These are phyloP conservation scores for Hozukius guyotensis DNA, from an alignment of 2,797 vertebrate genomes.

Conservation along the genomic window DNA sequence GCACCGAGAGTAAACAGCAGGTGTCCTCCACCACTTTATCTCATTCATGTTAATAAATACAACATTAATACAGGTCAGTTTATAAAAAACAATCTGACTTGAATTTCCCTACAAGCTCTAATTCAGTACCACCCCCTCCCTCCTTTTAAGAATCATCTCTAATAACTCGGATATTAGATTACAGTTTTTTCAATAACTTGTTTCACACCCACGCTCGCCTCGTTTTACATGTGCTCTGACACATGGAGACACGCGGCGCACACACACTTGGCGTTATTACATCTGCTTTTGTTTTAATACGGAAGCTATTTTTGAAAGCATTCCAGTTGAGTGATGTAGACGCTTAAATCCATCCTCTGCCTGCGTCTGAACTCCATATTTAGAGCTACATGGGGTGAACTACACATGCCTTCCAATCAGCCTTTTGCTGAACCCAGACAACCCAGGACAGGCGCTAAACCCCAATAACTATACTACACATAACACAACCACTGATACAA, in stretches of 20 bases:
- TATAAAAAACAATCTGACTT: not conserved
- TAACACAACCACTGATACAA: not conserved
- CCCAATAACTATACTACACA: not conserved
- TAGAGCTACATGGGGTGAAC: conserved; percentile 79
- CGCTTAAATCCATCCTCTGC: conserved; percentile 73
- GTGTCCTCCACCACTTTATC: conserved; percentile 1
- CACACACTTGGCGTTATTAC: conserved; percentile 54
- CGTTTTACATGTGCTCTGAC: conserved; percentile 21
- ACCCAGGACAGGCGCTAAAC: conserved; percentile 29
- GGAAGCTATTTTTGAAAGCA: conserved; percentile 88
- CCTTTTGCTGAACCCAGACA: conserved; percentile 63
- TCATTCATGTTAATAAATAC: conserved; percentile 7
- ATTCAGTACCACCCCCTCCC: not conserved
- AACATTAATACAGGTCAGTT: not conserved
- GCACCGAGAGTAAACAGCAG: conserved; percentile 34
- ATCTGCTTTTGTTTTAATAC: conserved; percentile 83
- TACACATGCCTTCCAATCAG: conserved; percentile 74
- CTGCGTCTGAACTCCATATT: conserved; percentile 84
- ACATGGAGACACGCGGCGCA: conserved; percentile 11
- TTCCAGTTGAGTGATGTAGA: conserved; percentile 84
- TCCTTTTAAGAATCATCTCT: not conserved
- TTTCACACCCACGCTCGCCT: not conserved
- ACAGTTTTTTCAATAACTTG: not conserved
- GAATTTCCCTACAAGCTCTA: not conserved
- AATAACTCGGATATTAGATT: not conserved